These are phyloP conservation scores for Disparrhopalites patrizii DNA, from an alignment of 2,888 invertebrate genomes.

Conservation along the genomic window DNA sequence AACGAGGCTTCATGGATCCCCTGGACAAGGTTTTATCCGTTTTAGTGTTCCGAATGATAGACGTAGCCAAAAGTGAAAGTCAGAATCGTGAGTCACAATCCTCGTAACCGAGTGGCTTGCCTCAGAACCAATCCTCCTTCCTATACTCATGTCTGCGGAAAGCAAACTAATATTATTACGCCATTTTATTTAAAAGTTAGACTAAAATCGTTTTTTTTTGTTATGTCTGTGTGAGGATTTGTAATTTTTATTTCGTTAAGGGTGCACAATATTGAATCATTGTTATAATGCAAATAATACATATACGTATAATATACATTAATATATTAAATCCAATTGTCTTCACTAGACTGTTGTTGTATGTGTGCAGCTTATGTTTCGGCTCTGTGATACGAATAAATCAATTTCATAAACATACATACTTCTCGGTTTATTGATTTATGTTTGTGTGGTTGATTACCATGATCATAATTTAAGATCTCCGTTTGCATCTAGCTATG, in stretches of 20 bases:
- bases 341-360: background rate
- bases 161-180: background rate
- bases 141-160: too few relatives aligned
- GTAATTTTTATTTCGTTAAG: background rate
- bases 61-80: slow-evolving; percentile 49
- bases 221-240: background rate
- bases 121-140: too few relatives aligned
- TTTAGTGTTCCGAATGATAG: slow-evolving; percentile 67
- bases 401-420: background rate
- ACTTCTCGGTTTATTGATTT: background rate
- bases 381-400: slow-evolving; percentile 15
- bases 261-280: background rate
- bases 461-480: too few relatives aligned
- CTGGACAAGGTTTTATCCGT: slow-evolving; percentile 85
- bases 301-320: background rate
- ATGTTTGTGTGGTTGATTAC: background rate
- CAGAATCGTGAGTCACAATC: slow-evolving; percentile 13
- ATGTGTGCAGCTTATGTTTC: slow-evolving; percentile 3
- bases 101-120: too few relatives aligned
- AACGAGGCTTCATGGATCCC: slow-evolving; percentile 98
- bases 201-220: background rate
- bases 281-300: background rate
- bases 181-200: background rate
- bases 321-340: too few relatives aligned
- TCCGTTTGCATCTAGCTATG: too few relatives aligned